Percentiles rank a stretch among this genome's conserved stretches.
phyloP scores from a whole-genome alignment of 2,888 invertebrate genomes.

The Lutraria lutraria region DNA sequence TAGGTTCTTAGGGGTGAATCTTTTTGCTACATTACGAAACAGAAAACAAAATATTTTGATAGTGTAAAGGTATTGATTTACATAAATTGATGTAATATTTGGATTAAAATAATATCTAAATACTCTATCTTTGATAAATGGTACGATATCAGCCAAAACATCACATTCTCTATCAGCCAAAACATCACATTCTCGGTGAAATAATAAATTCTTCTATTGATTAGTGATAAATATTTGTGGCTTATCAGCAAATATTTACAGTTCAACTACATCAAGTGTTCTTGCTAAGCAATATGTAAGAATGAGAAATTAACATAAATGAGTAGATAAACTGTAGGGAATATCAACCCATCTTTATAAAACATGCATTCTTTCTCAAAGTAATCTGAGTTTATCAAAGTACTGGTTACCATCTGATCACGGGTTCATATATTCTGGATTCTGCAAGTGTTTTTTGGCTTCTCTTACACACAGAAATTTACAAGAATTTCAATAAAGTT shows the following conservation, averaged over 20 bases:
- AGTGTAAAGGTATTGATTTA: too few species aligned
- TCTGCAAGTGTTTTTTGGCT: neutral
- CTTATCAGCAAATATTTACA: constrained; percentile 23
- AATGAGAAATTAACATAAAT: constrained; percentile 3
- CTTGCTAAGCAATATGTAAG: constrained; percentile 8
- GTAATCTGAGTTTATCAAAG: neutral
- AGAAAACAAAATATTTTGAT: too few species aligned
- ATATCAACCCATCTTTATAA: neutral
- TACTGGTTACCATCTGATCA: neutral
- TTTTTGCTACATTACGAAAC: too few species aligned
- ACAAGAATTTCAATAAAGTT: too few species aligned
- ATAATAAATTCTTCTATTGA: constrained; percentile 1
- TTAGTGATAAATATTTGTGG: constrained; percentile 12
- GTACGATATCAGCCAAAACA: neutral
- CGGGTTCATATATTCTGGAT: neutral
- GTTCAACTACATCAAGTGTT: neutral
- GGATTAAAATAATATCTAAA: too few species aligned
- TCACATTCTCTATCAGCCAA: neutral
- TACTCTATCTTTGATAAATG: too few species aligned
- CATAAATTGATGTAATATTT: too few species aligned
- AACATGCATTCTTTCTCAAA: neutral
- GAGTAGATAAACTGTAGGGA: neutral
- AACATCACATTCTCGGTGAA: neutral
- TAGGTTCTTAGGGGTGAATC: too few species aligned
- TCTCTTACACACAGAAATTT: neutral